phyloP scores from a whole-genome alignment of 2,797 vertebrate species.

The Acipenser oxyrinchus region DNA sequence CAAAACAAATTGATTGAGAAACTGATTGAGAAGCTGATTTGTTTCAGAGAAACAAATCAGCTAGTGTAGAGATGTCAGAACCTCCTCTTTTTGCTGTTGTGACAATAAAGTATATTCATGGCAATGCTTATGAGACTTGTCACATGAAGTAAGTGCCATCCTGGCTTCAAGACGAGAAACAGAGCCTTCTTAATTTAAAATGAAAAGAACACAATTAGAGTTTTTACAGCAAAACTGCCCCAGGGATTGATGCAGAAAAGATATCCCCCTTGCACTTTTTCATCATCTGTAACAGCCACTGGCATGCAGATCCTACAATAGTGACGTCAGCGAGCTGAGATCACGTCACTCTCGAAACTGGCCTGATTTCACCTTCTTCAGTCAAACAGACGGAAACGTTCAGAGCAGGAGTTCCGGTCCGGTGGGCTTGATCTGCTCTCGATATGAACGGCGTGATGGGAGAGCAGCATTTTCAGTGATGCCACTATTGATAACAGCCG shows the following conservation, averaged over 20 bases:
- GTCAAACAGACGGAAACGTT: not conserved
- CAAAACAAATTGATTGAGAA: too few species aligned
- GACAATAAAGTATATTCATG: too few species aligned
- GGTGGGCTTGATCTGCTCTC: not conserved
- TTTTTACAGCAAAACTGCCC: slow-evolving; percentile 48
- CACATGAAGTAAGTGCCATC: too few species aligned
- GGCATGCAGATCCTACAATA: slow-evolving; percentile 9
- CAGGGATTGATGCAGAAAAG: slow-evolving; percentile 12
- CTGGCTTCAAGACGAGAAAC: not conserved
- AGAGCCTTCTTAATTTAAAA: slow-evolving; percentile 46
- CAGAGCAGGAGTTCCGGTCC: not conserved
- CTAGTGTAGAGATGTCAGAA: too few species aligned
- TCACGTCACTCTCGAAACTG: slow-evolving; percentile 6
- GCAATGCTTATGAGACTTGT: too few species aligned
- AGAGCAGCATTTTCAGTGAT: not conserved
- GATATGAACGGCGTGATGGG: not conserved
- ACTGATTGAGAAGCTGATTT: too few species aligned
- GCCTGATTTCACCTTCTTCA: not conserved
- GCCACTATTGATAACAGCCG: not conserved
- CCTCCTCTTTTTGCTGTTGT: too few species aligned
- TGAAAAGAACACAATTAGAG: slow-evolving; percentile 50
- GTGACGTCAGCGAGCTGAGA: slow-evolving; percentile 18
- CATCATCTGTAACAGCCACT: slow-evolving; percentile 11
- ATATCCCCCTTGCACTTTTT: too few species aligned
- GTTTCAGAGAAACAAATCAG: too few species aligned